A percentile compares a stretch with the other conserved stretches of the same genome.
Evolutionary conservation across 2,888 invertebrate genomes (phyloP).

Genomic region (Heliconius sara): DNA sequence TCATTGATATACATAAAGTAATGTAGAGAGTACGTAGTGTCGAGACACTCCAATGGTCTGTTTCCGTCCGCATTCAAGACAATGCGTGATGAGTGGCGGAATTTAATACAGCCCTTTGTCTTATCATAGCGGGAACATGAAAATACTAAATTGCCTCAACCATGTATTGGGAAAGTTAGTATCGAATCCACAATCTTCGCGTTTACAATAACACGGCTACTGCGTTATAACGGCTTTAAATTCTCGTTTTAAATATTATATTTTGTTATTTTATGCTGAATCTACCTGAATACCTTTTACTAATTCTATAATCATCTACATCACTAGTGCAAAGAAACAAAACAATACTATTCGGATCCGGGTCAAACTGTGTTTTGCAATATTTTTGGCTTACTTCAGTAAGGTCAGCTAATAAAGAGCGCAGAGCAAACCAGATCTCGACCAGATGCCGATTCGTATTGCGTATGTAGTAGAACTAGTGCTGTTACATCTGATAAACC

Average conservation of each 20-base stretch:
- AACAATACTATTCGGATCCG: conserved; percentile 43
- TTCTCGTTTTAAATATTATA: neutral
- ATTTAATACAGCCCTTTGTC: neutral
- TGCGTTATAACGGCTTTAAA: neutral
- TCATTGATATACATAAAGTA: neutral
- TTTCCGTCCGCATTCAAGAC: neutral
- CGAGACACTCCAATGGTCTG: neutral
- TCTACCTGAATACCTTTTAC: neutral
- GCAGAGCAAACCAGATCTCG: conserved; percentile 26
- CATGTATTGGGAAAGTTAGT: too few species aligned
- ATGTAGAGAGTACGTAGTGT: neutral
- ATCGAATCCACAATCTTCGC: neutral
- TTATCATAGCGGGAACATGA: neutral
- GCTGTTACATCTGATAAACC: conserved; percentile 57
- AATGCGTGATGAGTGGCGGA: neutral
- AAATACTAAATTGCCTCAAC: neutral
- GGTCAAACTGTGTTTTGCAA: conserved; percentile 50
- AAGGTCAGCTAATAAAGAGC: conserved; percentile 41
- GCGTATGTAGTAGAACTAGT: conserved; percentile 38
- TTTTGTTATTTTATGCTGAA: neutral
- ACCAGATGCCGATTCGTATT: conserved; percentile 37
- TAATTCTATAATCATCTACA: neutral
- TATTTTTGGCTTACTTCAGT: conserved; percentile 39
- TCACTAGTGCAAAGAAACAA: conserved; percentile 30
- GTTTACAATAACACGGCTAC: neutral